These are phyloP conservation scores for Acromyrmex echinatior DNA, from an alignment of 1,140 invertebrate species.

Conservation along the genomic window DNA sequence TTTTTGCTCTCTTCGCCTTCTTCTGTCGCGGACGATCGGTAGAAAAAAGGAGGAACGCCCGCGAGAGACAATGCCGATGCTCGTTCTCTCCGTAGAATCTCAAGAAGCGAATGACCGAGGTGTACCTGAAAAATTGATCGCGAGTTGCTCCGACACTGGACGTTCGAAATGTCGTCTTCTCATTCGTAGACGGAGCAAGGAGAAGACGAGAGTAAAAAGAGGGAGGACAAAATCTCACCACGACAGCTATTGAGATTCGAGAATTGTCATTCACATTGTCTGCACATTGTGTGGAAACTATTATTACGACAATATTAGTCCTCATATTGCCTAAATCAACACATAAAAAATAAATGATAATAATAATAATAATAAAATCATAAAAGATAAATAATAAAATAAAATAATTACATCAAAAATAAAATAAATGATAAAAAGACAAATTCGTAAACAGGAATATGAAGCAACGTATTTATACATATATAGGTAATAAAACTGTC, in stretches of 20 bases:
- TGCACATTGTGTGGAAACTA: not conserved
- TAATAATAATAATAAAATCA: not conserved
- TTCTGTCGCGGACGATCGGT: conserved; percentile 52
- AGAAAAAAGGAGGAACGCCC: conserved; percentile 6
- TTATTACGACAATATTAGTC: not conserved
- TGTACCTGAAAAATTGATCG: conserved; percentile 63
- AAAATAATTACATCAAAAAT: not conserved
- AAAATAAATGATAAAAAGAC: not conserved
- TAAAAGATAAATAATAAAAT: not conserved
- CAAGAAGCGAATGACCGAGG: conserved; percentile 58
- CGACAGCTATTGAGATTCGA: not conserved
- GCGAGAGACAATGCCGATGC: conserved; percentile 59
- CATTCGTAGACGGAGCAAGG: conserved; percentile 28
- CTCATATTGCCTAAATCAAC: not conserved
- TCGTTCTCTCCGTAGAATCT: conserved; percentile 49
- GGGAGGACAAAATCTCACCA: not conserved
- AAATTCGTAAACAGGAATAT: not conserved
- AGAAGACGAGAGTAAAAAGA: conserved; percentile 2
- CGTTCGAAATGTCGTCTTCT: conserved; percentile 48
- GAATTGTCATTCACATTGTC: not conserved
- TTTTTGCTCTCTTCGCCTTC: conserved; percentile 58
- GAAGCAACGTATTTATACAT: not conserved
- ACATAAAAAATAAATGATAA: not conserved
- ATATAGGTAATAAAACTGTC: not conserved
- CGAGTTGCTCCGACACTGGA: conserved; percentile 47